A percentile compares a stretch with the other conserved stretches of the same genome.
phyloP scores from a whole-genome alignment of 2,888 invertebrate genomes.

The Beris morrisii region DNA sequence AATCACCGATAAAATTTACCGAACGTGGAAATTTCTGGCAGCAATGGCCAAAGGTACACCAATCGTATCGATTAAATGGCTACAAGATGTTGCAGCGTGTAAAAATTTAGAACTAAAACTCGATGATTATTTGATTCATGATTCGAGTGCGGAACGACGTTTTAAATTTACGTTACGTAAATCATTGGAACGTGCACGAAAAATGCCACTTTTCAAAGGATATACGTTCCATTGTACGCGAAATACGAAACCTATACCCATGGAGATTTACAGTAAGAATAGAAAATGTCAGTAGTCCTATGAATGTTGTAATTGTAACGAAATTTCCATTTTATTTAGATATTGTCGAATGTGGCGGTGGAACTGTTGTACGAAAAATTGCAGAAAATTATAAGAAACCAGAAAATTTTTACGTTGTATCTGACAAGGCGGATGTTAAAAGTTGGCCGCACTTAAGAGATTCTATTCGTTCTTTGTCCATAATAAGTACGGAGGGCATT shows the following conservation, averaged over 20 bases:
- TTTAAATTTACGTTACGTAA: slow-evolving; percentile 44
- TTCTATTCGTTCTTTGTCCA: slow-evolving; percentile 40
- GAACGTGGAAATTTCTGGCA: slow-evolving; percentile 64
- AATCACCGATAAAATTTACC: slow-evolving; percentile 60
- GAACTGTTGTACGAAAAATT: slow-evolving; percentile 38
- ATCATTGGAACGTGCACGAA: slow-evolving; percentile 42
- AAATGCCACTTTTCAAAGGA: slow-evolving; percentile 41
- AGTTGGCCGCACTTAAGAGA: slow-evolving; percentile 45
- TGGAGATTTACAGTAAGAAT: slow-evolving; percentile 44
- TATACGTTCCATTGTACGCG: slow-evolving; percentile 45
- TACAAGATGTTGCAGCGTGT: slow-evolving; percentile 39
- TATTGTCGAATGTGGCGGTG: slow-evolving; percentile 45
- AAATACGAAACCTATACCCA: slow-evolving; percentile 42
- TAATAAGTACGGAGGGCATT: slow-evolving; percentile 45
- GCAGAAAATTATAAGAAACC: slow-evolving; percentile 24
- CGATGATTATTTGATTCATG: slow-evolving; percentile 41
- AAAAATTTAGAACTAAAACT: slow-evolving; percentile 42
- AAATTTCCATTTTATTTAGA: slow-evolving; percentile 38
- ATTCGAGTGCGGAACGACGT: slow-evolving; percentile 42
- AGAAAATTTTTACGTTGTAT: slow-evolving; percentile 43
- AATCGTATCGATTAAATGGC: slow-evolving; percentile 56
- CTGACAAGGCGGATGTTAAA: slow-evolving; percentile 41
- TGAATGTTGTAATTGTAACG: too few relatives aligned
- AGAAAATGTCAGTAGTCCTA: too few relatives aligned
- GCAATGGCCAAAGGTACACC: slow-evolving; percentile 64